Base-by-base conservation (phyloP, 1,140 invertebrate genomes). In the Euura lappo region DNA sequence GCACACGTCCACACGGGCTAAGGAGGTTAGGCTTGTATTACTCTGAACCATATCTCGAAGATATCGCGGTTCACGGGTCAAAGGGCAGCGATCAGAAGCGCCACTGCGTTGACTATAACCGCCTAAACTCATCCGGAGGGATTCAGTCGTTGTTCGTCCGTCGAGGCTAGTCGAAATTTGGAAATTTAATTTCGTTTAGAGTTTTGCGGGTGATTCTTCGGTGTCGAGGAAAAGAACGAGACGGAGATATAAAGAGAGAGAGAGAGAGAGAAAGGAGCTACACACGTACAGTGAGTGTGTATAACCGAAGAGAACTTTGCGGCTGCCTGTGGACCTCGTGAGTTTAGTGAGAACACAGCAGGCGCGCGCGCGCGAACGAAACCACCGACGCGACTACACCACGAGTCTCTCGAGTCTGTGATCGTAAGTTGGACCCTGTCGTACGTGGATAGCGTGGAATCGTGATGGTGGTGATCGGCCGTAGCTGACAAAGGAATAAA, bases 301-400 rank as follows among this genome's bases (percentile, higher is more conserved):
- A 10, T 64, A 28, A 28, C 28, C 28, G 13, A 13, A 64, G 60
- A 64, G 60, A 13, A 64, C 8, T 13, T 64, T 10, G 8, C 13
- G 60, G 8, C 13, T 13, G 28, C 28, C 28, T 28, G 28, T 28
- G 28, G 28, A 28, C 28, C 28, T 28, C 28, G 28, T 28, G 28
- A 28, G 28, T 28, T 28, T 28, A 28, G 28, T 28, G 28, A 28
- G 28, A 28, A 28, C 28, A 28, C 28, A 28, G 28, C 28, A 1
- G 28, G 72, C 65, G 66, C 71, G 46, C 65, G 65, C 70, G 47
- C 47, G 70, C 5, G 67, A 66, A 68, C 45, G 42, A 74, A 11
- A 73, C 44, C 60, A 47, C 68, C 5, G 71, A 43, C 67, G 75
- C 73, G 73, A 43, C 44, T 72, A 73, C 72, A 71, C 64, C 51